Evolutionary conservation across 2,888 invertebrate species (phyloP).

Genomic region (Chymomyza amoena): DNA sequence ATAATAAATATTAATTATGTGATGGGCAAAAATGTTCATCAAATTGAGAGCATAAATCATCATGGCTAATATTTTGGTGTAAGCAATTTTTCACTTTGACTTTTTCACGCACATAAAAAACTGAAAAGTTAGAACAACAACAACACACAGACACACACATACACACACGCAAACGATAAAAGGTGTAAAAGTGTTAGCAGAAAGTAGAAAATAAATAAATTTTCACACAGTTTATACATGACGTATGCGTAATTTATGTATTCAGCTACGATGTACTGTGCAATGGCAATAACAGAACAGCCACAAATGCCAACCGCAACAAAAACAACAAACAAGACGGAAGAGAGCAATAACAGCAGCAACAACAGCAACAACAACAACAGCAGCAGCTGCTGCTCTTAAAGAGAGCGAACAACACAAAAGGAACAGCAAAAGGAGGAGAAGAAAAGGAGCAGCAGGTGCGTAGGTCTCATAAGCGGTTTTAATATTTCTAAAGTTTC

Average conservation of each 20-base stretch:
- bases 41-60: constrained; percentile 26
- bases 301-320: background rate
- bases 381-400: background rate
- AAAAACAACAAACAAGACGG: background rate
- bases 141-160: constrained; percentile 22
- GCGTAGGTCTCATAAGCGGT: constrained; percentile 50
- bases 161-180: constrained; percentile 26
- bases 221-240: constrained; percentile 45
- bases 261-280: background rate
- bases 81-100: background rate
- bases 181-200: constrained; percentile 28
- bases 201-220: constrained; percentile 39
- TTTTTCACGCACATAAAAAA: constrained; percentile 52
- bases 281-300: constrained; percentile 8
- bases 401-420: background rate
- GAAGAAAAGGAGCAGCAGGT: constrained; percentile 39
- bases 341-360: background rate
- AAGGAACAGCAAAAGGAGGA: background rate
- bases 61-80: constrained; percentile 12
- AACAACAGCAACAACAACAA: background rate
- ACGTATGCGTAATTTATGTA: constrained; percentile 67
- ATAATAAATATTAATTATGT: background rate
- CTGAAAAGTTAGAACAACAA: constrained; percentile 57
- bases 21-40: background rate
- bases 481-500: constrained; percentile 59